Percentiles rank a stretch among this genome's conserved stretches.
Conservation (phyloP, 2,797 vertebrate species). For the Lagodon rhomboides region DNA sequence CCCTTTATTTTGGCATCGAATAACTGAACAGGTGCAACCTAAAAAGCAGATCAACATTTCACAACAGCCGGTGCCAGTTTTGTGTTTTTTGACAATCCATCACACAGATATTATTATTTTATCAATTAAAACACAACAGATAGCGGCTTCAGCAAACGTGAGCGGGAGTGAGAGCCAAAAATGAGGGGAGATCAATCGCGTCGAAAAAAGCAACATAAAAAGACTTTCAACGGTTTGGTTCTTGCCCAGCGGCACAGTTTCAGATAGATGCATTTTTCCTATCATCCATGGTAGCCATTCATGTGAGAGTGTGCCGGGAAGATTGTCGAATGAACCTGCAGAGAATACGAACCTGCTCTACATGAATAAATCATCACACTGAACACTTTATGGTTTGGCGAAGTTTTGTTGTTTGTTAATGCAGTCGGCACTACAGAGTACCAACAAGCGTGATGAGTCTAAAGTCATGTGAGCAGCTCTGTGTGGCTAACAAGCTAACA, state of each 20-base stretch:
- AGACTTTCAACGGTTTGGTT: neutral
- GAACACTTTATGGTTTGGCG: neutral
- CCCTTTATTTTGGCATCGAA: conserved; percentile 34
- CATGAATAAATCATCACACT: neutral
- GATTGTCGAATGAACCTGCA: conserved; percentile 3
- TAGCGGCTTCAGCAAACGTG: neutral
- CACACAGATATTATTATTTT: conserved; percentile 19
- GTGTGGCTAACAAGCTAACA: neutral
- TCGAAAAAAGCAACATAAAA: conserved; percentile 2
- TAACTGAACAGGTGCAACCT: conserved; percentile 46
- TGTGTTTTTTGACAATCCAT: conserved; percentile 4
- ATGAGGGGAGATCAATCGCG: neutral
- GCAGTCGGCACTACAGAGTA: neutral
- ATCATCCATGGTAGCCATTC: neutral
- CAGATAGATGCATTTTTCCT: neutral
- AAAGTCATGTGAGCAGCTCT: neutral
- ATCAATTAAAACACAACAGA: conserved; percentile 26
- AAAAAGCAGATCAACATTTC: conserved; percentile 24
- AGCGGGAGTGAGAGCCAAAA: neutral
- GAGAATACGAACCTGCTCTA: neutral
- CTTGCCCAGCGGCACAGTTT: neutral
- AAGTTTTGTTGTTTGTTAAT: neutral
- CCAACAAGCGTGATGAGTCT: neutral
- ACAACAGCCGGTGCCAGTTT: conserved; percentile 20
- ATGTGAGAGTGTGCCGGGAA: neutral